These are phyloP conservation scores for Heliconius eleuchia DNA, from an alignment of 1,140 invertebrate species.

Conservation along the genomic window DNA sequence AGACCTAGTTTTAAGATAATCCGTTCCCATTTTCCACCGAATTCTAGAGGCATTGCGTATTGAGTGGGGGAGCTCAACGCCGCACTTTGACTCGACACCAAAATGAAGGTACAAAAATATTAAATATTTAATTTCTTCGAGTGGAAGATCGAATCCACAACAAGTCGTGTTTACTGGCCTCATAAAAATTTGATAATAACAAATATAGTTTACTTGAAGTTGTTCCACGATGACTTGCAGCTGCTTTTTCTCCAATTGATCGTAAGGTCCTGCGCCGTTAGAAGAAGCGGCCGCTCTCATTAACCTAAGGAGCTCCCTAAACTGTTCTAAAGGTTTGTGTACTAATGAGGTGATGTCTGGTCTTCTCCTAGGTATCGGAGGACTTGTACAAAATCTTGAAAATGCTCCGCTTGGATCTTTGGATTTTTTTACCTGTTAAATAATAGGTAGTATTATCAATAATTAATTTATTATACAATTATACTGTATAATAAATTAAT, in stretches of 20 bases:
- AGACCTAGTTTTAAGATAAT: too few species aligned
- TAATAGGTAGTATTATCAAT: not conserved
- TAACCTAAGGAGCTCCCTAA: constrained; percentile 73
- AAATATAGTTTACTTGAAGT: constrained; percentile 60
- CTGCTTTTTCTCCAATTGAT: constrained; percentile 77
- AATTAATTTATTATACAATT: not conserved
- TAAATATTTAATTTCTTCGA: too few species aligned
- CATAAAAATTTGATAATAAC: not conserved
- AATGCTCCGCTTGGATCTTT: constrained; percentile 84
- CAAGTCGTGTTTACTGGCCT: too few species aligned
- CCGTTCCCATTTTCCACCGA: too few species aligned
- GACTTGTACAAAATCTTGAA: constrained; percentile 87
- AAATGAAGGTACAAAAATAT: too few species aligned
- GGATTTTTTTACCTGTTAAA: constrained; percentile 82
- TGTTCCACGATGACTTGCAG: constrained; percentile 76
- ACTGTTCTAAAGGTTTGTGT: constrained; percentile 89
- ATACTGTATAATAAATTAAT: too few species aligned
- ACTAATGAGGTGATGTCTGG: constrained; percentile 92
- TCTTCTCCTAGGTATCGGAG: constrained; percentile 87
- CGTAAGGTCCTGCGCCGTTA: constrained; percentile 66
- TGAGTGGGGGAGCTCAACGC: too few species aligned
- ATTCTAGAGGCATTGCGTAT: too few species aligned
- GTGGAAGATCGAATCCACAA: too few species aligned
- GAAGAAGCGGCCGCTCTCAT: constrained; percentile 73
- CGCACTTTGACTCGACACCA: too few species aligned